These are phyloP conservation scores for Oceanites oceanicus DNA, from an alignment of 2,113 vertebrate species.

Conservation along the genomic window DNA sequence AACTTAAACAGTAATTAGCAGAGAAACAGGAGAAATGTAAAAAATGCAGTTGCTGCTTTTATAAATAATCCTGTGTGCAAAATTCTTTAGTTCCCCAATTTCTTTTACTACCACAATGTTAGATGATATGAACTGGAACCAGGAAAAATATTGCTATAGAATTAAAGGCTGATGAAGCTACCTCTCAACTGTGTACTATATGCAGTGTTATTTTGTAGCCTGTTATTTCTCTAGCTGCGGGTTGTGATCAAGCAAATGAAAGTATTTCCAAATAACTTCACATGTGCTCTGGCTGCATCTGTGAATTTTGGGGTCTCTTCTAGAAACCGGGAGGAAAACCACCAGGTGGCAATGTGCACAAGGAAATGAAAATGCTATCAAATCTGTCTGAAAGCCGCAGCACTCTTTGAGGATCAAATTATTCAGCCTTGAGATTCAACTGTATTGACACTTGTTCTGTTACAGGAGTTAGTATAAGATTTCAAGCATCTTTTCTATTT, in stretches of 20 bases:
- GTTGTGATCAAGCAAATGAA: background rate
- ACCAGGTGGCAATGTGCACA: constrained; percentile 72
- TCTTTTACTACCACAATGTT: rapidly evolving
- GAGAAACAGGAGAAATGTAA: background rate
- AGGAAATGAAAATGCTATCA: constrained; percentile 48
- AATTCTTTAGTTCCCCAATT: background rate
- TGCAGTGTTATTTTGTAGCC: background rate
- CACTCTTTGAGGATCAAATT: too few species aligned
- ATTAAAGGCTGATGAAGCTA: background rate
- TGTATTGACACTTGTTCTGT: background rate
- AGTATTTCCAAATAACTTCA: background rate
- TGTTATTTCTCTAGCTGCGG: background rate
- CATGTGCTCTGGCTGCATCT: background rate
- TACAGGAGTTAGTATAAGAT: background rate
- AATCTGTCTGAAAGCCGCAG: background rate
- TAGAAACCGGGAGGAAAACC: background rate
- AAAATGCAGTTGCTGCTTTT: background rate
- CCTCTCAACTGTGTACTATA: background rate
- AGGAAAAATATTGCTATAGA: rapidly evolving
- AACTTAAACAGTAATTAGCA: constrained; percentile 32
- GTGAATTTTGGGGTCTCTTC: background rate
- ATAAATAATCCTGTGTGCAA: background rate
- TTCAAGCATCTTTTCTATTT: background rate
- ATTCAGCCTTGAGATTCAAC: background rate
- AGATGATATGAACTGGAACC: background rate